Base-by-base conservation (phyloP, 2,888 invertebrate genomes). In the Abscondita cerata region DNA sequence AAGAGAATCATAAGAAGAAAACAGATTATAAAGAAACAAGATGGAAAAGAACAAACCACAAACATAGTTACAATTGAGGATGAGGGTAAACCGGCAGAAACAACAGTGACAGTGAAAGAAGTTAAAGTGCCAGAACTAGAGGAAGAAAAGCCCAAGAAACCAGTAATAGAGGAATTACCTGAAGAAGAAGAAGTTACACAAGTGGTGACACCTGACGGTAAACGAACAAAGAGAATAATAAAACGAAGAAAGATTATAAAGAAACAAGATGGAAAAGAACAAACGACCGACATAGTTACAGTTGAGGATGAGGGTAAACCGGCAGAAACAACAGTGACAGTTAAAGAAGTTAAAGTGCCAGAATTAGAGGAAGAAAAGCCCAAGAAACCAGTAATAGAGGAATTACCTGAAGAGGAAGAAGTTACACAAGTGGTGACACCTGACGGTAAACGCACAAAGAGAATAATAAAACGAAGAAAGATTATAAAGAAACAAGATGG, bases 241-340 rank as follows among this genome's bases (percentile, higher is more conserved):
- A 68, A 70, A n/a, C 76, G 73, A 46, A 66, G 74, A 3, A 72
- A 31, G 73, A 73, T 60, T 64, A 51, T 38, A 19, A 48, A 6
- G 3, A 1, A 9, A 51, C 36, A 62, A 55, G 63, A 51, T 58
- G 53, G 58, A 52, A 68, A 59, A 61, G 69, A 68, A 62, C 66
- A 83, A 69, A 72, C 80, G 4, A 83, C 81, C 0, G 80, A 81
- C 75, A 82, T 83, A 25, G 74, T 76, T 53, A 82, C 82, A 3
- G 73, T 80, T 16, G 77, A 79, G 68, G 73, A 79, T 67, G 81
- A 80, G 34, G n/a, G 78, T 20, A 72, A 77, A 56, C 73, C 79
- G 53, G 83, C 83, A 34, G 67, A 63, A 62, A 72, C 71, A 4
- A 68, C 70, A 13, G 68, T 70, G n/a, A 68, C 62, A 62, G 71